Conservation (phyloP, 2,888 invertebrate genomes). For the Apoderus coryli region DNA sequence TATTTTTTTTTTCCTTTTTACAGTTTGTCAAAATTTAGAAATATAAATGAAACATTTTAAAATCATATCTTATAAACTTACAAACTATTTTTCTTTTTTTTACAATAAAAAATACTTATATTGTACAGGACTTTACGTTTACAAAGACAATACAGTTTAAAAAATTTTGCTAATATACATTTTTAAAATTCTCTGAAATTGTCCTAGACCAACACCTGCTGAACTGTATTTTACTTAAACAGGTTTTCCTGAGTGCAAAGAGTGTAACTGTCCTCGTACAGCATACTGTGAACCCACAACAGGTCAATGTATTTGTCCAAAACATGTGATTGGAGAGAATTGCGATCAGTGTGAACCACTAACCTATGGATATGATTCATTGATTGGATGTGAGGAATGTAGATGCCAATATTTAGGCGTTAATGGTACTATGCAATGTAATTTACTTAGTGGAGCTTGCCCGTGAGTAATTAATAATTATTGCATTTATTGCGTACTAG, state of each 20-base stretch:
- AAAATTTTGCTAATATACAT: too few species aligned
- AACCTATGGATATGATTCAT: constrained; percentile 85
- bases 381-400: constrained; percentile 92
- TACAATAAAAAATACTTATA: too few species aligned
- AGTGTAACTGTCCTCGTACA: constrained; percentile 73
- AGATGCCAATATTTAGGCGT: constrained; percentile 81
- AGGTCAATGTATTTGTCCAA: constrained; percentile 77
- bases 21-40: too few species aligned
- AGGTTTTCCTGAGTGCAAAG: constrained; percentile 89
- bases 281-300: constrained; percentile 61
- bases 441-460: constrained; percentile 75
- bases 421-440: constrained; percentile 67
- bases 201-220: too few species aligned
- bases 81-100: neutral
- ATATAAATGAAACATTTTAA: too few species aligned
- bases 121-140: too few species aligned
- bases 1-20: too few species aligned
- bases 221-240: too few species aligned
- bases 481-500: too few species aligned
- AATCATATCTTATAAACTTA: too few species aligned
- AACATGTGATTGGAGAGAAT: constrained; percentile 72
- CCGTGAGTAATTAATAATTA: constrained; percentile 36
- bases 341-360: constrained; percentile 81
- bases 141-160: too few species aligned
- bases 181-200: too few species aligned